A percentile compares a stretch with the other conserved stretches of the same genome.
Conservation (phyloP, 2,888 invertebrate genomes). For the Hypena proboscidalis region DNA sequence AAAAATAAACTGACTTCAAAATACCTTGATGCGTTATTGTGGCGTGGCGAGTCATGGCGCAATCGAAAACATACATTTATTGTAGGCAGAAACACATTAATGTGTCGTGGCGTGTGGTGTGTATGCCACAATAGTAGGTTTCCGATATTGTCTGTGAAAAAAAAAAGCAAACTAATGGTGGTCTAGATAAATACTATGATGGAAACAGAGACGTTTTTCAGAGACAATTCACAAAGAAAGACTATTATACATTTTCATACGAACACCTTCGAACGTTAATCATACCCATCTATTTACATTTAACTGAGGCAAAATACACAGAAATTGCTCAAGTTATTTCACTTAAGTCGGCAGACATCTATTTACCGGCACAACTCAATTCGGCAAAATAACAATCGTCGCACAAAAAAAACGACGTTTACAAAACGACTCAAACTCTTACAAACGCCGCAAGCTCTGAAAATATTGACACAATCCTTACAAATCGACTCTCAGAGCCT, state of each 20-base stretch:
- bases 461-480: slow-evolving; percentile 51
- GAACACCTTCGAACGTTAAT: background rate
- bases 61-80: no score
- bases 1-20: no score
- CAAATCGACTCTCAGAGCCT: slow-evolving; percentile 45
- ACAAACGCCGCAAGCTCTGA: slow-evolving; percentile 34
- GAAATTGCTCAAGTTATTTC: slow-evolving; percentile 9
- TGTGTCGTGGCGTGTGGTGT: no score
- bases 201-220: no score
- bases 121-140: no score
- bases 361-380: slow-evolving; percentile 27
- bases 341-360: slow-evolving; percentile 3
- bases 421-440: slow-evolving; percentile 32
- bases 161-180: no score
- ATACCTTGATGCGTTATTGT: no score
- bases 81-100: no score
- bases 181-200: no score
- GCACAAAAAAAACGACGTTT: slow-evolving; percentile 35
- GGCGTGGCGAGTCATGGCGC: no score
- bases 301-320: slow-evolving; percentile 5
- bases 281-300: slow-evolving; percentile 6
- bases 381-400: slow-evolving; percentile 36
- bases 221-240: no score
- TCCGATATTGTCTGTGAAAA: no score
- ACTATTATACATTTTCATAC: background rate